Percentiles rank a stretch among this genome's conserved stretches.
Evolutionary conservation across 2,113 vertebrate species (phyloP).

Genomic region (Bagarius yarrelli): DNA sequence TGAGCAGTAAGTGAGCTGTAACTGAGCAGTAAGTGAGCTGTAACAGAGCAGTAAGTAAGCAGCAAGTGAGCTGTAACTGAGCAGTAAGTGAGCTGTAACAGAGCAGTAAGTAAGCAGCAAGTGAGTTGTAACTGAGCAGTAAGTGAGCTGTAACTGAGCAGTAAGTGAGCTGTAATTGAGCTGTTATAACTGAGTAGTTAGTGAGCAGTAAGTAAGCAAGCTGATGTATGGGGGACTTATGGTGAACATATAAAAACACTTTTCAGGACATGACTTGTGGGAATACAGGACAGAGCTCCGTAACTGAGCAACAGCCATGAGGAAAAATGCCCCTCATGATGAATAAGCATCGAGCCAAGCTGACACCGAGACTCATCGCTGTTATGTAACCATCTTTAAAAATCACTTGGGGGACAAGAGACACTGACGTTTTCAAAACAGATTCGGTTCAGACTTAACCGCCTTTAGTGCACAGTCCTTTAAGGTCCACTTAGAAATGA

Average conservation of each 20-base stretch:
- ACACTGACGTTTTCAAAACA: slow-evolving; percentile 12
- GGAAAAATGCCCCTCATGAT: slow-evolving; percentile 30
- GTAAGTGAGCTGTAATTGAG: too few relatives aligned
- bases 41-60: too few relatives aligned
- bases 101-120: too few relatives aligned
- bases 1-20: too few relatives aligned
- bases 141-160: too few relatives aligned
- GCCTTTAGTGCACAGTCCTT: neutral
- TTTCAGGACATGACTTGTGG: slow-evolving; percentile 19
- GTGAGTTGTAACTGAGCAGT: too few relatives aligned
- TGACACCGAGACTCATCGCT: slow-evolving; percentile 11
- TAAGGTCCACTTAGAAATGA: neutral
- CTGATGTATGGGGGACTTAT: too few relatives aligned
- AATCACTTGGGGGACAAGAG: neutral
- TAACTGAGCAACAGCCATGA: slow-evolving; percentile 31
- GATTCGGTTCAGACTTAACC: neutral
- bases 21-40: too few relatives aligned
- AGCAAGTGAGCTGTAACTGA: too few relatives aligned
- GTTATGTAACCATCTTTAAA: slow-evolving; percentile 20
- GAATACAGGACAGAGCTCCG: slow-evolving; percentile 14
- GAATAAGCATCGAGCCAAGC: neutral
- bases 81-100: too few relatives aligned
- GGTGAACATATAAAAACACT: neutral
- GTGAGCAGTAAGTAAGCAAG: too few relatives aligned
- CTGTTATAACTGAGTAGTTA: too few relatives aligned